These are phyloP conservation scores for Sceloporus tristichus DNA, from an alignment of 2,113 vertebrate species.

Conservation along the genomic window DNA sequence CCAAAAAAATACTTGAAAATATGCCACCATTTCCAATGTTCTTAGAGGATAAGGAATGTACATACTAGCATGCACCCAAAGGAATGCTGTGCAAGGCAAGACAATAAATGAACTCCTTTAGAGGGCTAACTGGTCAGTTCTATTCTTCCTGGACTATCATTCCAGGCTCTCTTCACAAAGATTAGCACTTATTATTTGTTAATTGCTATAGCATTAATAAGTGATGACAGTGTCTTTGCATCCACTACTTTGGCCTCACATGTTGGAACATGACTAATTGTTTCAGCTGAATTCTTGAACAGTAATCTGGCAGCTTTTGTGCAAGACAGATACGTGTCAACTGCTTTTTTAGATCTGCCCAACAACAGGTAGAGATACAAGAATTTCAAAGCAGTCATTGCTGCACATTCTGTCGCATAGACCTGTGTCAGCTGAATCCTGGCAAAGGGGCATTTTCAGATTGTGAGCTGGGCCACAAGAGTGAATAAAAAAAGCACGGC, in stretches of 20 bases:
- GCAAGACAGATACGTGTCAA: neutral
- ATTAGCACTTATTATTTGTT: neutral
- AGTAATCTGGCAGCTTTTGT: neutral
- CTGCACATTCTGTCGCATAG: neutral
- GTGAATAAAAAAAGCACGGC: slow-evolving; percentile 18
- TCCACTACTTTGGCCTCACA: neutral
- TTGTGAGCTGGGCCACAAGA: slow-evolving; percentile 1
- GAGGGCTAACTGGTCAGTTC: neutral
- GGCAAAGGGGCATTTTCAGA: slow-evolving; percentile 5
- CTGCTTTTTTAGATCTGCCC: neutral
- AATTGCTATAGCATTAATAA: neutral
- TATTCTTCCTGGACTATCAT: neutral
- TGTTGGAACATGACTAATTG: neutral
- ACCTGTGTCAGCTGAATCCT: neutral
- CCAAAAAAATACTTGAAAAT: no score
- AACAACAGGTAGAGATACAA: neutral
- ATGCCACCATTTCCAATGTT: neutral
- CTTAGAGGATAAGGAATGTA: neutral
- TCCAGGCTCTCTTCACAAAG: neutral
- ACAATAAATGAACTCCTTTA: neutral
- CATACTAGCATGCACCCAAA: neutral
- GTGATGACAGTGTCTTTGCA: neutral
- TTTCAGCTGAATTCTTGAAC: neutral
- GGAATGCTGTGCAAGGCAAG: neutral
- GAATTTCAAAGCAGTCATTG: neutral